A percentile compares a stretch with the other conserved stretches of the same genome.
phyloP scores from a whole-genome alignment of 2,113 vertebrate species.

The Engraulis encrasicolus region DNA sequence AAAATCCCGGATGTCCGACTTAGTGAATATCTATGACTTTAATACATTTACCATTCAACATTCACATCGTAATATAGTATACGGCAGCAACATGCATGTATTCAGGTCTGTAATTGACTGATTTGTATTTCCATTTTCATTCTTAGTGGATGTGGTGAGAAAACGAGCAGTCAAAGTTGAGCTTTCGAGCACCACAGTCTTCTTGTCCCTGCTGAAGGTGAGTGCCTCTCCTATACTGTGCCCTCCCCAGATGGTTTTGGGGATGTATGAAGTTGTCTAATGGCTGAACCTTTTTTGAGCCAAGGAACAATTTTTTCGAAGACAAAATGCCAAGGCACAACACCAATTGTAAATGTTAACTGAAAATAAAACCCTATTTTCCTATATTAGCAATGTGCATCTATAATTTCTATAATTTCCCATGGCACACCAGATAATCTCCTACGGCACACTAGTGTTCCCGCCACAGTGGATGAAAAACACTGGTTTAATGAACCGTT shows the following conservation, averaged over 20 bases:
- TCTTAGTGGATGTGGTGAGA: constrained; percentile 71
- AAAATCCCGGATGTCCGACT: too few species aligned
- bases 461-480: too few species aligned
- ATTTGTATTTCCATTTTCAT: background rate
- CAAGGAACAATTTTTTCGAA: too few species aligned
- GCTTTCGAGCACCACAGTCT: constrained; percentile 76
- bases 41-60: too few species aligned
- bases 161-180: constrained; percentile 46
- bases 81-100: background rate
- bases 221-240: background rate
- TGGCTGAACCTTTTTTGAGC: background rate
- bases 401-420: too few species aligned
- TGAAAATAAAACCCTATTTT: too few species aligned
- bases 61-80: background rate
- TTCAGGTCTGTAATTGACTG: background rate
- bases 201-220: constrained; percentile 78
- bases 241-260: background rate
- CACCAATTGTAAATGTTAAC: too few species aligned
- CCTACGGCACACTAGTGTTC: too few species aligned
- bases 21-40: too few species aligned
- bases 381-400: too few species aligned
- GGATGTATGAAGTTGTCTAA: background rate
- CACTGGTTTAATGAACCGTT: background rate
- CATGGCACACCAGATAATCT: too few species aligned
- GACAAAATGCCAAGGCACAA: too few species aligned